Conservation (phyloP, 2,888 invertebrate species). For the Phortica magna region DNA sequence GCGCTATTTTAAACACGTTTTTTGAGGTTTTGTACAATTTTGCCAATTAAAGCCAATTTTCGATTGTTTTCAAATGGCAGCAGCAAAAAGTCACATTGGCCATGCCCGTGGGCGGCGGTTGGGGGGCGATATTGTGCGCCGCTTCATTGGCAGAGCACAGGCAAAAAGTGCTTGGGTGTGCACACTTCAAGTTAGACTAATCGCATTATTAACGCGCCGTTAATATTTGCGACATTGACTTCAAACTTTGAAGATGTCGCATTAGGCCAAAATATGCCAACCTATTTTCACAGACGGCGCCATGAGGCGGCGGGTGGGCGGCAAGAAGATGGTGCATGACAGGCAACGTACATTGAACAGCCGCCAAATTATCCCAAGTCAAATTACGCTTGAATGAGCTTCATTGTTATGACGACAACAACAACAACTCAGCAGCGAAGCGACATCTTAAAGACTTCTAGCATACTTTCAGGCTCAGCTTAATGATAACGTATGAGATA, state of each 20-base stretch:
- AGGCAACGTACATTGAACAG: constrained; percentile 55
- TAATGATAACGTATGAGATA: constrained; percentile 1
- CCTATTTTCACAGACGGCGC: background rate
- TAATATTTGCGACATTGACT: constrained; percentile 63
- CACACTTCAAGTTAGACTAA: constrained; percentile 53
- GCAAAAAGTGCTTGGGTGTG: constrained; percentile 28
- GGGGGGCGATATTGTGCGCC: background rate
- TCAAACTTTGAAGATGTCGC: constrained; percentile 52
- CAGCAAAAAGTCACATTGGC: constrained; percentile 17
- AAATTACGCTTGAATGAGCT: constrained; percentile 52
- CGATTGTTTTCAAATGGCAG: constrained; percentile 50
- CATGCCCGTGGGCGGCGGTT: constrained; percentile 8
- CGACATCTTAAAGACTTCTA: background rate
- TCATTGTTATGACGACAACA: constrained; percentile 14
- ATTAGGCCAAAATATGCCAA: constrained; percentile 14
- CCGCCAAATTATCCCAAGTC: constrained; percentile 55
- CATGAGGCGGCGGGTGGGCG: background rate
- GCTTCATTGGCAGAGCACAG: too few species aligned
- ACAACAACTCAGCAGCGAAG: constrained; percentile 1
- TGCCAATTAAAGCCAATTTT: constrained; percentile 63
- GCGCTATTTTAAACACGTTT: constrained; percentile 8
- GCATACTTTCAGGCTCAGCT: background rate
- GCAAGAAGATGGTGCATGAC: background rate
- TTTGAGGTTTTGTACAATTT: constrained; percentile 45
- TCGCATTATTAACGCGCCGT: constrained; percentile 68